Percentiles rank a stretch among this genome's conserved stretches.
Evolutionary conservation across 2,113 vertebrate genomes (phyloP).

Genomic region (Brachyhypopomus gauderio): DNA sequence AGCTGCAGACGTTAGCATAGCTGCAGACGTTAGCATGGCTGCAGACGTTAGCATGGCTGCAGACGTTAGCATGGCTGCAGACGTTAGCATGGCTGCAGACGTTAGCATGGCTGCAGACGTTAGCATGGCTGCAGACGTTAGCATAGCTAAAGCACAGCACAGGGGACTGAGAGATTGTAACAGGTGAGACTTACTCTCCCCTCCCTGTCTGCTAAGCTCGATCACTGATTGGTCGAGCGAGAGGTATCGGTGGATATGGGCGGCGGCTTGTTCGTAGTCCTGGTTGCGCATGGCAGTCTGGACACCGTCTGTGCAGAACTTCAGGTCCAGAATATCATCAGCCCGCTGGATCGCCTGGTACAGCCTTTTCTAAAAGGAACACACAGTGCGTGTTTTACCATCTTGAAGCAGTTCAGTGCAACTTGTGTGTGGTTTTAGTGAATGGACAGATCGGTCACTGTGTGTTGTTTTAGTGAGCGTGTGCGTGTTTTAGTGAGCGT

Average conservation of each 20-base stretch:
- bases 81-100: background rate
- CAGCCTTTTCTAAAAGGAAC: conserved; percentile 83
- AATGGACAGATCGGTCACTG: background rate
- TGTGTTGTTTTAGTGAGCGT: background rate
- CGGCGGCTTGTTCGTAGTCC: conserved; percentile 95
- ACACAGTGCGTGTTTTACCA: conserved; percentile 5
- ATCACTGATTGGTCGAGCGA: conserved; percentile 97
- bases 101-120: background rate
- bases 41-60: too few relatives aligned
- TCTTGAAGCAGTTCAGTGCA: too few relatives aligned
- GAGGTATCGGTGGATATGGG: conserved; percentile 95
- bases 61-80: too few relatives aligned
- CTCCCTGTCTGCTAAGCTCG: conserved; percentile 94
- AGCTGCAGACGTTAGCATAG: background rate
- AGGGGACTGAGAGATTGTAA: background rate
- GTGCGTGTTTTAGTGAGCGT: background rate
- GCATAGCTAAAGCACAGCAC: too few relatives aligned
- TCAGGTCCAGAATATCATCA: conserved; percentile 95
- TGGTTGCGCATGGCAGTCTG: conserved; percentile 90
- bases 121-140: background rate
- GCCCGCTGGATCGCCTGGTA: conserved; percentile 97
- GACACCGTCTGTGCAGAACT: conserved; percentile 98
- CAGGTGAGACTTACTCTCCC: conserved; percentile 80
- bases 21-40: background rate
- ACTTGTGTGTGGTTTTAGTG: background rate